These are phyloP conservation scores for Polydrusus cervinus DNA, from an alignment of 2,888 invertebrate species.

Conservation along the genomic window DNA sequence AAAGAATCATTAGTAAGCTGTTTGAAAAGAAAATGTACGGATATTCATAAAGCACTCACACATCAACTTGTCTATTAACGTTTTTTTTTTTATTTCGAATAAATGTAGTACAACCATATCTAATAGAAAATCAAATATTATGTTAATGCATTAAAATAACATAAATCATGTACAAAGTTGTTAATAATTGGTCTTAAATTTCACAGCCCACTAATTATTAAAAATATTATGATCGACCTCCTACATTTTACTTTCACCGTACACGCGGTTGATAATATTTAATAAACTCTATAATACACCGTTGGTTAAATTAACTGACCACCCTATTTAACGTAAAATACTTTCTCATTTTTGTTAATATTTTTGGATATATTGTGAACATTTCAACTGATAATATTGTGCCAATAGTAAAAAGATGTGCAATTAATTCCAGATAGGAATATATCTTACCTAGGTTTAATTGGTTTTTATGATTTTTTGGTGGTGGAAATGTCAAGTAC, in stretches of 20 bases:
- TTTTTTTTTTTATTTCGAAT: too few species aligned
- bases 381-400: too few species aligned
- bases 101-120: neutral
- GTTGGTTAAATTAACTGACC: neutral
- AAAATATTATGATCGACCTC: constrained; percentile 26
- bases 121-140: neutral
- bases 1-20: too few species aligned
- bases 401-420: too few species aligned
- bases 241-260: constrained; percentile 31
- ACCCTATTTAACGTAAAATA: too few species aligned
- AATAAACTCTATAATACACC: neutral
- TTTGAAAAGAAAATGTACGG: too few species aligned
- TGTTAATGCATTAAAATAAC: neutral
- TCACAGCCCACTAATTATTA: constrained; percentile 24
- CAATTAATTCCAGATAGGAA: too few species aligned
- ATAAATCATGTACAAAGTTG: constrained; percentile 6
- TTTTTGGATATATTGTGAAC: neutral
- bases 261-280: constrained; percentile 20
- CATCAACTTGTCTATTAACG: too few species aligned
- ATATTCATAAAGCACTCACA: too few species aligned
- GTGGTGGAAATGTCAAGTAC: too few species aligned
- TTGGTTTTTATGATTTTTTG: too few species aligned
- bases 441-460: too few species aligned
- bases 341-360: neutral
- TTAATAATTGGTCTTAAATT: constrained; percentile 13